Evolutionary conservation across 1,140 invertebrate species (phyloP), one percentile per base, ranked within the genome.

Genomic region (Cherax destructor): DNA sequence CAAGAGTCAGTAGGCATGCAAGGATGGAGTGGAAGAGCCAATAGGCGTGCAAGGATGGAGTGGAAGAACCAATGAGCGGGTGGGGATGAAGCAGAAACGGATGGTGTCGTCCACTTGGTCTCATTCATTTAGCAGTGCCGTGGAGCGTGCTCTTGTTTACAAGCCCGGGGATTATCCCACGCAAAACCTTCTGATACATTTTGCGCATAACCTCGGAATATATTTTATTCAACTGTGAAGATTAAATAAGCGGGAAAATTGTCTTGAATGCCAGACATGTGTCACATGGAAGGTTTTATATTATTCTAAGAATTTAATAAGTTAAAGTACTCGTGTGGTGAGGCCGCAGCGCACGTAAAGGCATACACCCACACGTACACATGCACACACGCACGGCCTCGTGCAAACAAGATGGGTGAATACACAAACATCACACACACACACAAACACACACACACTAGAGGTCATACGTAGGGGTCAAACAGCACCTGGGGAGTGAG

Each of bases 361-460:
- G 24, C 69, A 74, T n/a, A 74, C 69, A 74, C 69, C 24, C 69
- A 74, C 69, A 72, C 69, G 24, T n/a, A 74, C 69, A 74, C n/a
- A 74, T n/a, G 24, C 69, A 74, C 69, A 74, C 69, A 24, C 69
- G 18, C 69, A 10, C 69, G 18, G 21, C 4, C 52, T 4, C 52
- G 52, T 10, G 52, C 10, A 6, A 56, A 56, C 5, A 56, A 56
- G n/a, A n/a, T n/a, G n/a, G n/a, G n/a, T n/a, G n/a, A n/a, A n/a
- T n/a, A n/a, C n/a, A n/a, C n/a, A n/a, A n/a, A n/a, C n/a, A n/a
- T n/a, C n/a, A n/a, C n/a, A n/a, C n/a, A n/a, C n/a, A n/a, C n/a
- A n/a, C n/a, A n/a, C n/a, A n/a, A n/a, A n/a, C n/a, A n/a, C 30
- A 41, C 30, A 41, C 30, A 41, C 30, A 41, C 30, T 41, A 1